These are phyloP conservation scores for Iguana delicatissima DNA, from an alignment of 2,797 vertebrate species.

Conservation along the genomic window DNA sequence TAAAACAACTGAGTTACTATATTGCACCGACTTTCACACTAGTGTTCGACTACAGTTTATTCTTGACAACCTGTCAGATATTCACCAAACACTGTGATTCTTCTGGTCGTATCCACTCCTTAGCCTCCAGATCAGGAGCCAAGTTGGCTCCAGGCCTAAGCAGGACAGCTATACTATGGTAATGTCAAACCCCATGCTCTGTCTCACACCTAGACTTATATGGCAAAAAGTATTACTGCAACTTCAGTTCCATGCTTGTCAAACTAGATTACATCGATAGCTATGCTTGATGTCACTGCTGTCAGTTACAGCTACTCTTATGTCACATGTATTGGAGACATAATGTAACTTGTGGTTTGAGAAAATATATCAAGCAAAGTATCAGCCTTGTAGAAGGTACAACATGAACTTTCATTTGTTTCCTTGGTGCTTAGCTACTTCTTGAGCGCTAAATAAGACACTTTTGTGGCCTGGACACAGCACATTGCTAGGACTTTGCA, in stretches of 20 bases:
- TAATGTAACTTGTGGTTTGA: neutral
- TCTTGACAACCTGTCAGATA: neutral
- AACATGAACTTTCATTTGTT: neutral
- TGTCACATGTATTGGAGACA: neutral
- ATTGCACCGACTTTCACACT: neutral
- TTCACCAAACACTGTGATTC: neutral
- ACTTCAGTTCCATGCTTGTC: conserved; percentile 16
- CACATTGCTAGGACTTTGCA: neutral
- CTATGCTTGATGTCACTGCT: neutral
- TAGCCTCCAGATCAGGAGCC: neutral
- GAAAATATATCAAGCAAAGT: conserved; percentile 4
- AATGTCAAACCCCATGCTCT: too few species aligned
- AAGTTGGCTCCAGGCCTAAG: neutral
- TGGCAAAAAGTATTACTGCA: neutral
- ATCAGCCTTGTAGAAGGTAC: neutral
- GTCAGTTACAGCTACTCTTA: neutral
- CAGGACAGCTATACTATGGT: neutral
- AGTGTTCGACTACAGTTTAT: neutral
- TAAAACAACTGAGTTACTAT: neutral
- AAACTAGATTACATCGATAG: conserved; percentile 4
- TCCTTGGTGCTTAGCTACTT: neutral
- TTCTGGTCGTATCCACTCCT: neutral
- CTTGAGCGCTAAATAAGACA: neutral
- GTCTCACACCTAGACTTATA: neutral
- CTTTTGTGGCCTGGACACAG: neutral